Evolutionary conservation across 2,113 vertebrate species (phyloP).

Genomic region (Passer domesticus): DNA sequence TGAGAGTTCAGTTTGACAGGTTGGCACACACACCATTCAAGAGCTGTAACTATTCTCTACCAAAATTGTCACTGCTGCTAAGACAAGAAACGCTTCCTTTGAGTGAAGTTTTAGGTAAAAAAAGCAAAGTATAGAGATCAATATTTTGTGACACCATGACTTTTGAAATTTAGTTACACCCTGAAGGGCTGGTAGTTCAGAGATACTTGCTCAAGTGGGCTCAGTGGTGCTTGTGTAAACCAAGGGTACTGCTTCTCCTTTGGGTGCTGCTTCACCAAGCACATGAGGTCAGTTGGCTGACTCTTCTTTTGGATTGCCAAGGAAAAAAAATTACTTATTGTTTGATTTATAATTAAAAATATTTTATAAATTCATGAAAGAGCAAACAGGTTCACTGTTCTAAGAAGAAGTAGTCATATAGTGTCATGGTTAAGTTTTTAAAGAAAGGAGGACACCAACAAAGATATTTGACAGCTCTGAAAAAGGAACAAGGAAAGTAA

Average conservation of each 20-base stretch:
- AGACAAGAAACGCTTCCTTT: neutral
- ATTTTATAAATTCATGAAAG: constrained; percentile 27
- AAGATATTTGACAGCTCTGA: neutral
- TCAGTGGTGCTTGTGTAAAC: neutral
- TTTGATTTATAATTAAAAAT: constrained; percentile 34
- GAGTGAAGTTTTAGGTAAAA: neutral
- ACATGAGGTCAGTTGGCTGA: neutral
- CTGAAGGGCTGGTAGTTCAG: neutral
- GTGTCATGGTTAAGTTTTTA: neutral
- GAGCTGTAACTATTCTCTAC: neutral
- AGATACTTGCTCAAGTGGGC: neutral
- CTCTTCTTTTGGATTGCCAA: neutral
- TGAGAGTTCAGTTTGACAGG: neutral
- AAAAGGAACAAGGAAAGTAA: neutral
- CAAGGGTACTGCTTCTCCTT: neutral
- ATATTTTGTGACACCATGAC: neutral
- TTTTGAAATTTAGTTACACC: neutral
- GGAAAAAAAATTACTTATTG: neutral
- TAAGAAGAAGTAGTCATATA: neutral
- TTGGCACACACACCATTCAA: neutral
- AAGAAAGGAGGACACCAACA: neutral
- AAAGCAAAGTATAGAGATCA: neutral
- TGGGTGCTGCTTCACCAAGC: neutral
- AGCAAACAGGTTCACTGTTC: neutral
- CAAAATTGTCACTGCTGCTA: neutral